Conservation (phyloP, 2,113 vertebrate genomes). For the Melanotaenia duboulayi region DNA sequence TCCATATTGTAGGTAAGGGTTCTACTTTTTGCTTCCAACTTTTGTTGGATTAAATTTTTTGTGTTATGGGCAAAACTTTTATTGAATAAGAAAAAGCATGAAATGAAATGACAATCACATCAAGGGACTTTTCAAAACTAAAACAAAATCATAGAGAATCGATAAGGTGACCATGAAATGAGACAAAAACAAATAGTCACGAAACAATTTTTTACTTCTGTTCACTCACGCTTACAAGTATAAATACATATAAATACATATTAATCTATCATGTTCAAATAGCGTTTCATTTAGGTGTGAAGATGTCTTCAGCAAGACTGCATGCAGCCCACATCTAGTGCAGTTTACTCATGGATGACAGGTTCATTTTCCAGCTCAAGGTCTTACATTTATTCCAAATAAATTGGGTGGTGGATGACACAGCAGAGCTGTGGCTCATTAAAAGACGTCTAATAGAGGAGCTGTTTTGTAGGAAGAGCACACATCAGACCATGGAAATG, state of each 20-base stretch:
- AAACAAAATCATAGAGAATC: constrained; percentile 41
- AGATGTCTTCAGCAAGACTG: constrained; percentile 60
- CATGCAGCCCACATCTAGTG: constrained; percentile 31
- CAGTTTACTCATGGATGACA: constrained; percentile 61
- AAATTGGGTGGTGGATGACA: constrained; percentile 56
- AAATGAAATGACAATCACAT: constrained; percentile 33
- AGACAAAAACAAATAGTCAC: constrained; percentile 15
- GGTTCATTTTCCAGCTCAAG: constrained; percentile 68
- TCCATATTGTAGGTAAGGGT: neutral
- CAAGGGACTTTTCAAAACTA: constrained; percentile 14
- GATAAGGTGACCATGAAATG: constrained; percentile 30
- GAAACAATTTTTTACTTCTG: neutral
- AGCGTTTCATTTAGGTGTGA: constrained; percentile 54
- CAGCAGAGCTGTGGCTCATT: constrained; percentile 52
- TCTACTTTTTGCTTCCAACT: neutral
- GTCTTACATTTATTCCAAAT: constrained; percentile 70
- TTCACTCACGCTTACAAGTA: constrained; percentile 16
- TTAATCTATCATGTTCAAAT: constrained; percentile 37
- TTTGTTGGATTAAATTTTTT: constrained; percentile 35
- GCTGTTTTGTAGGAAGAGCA: constrained; percentile 46
- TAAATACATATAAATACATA: constrained; percentile 32
- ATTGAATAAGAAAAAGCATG: constrained; percentile 25
- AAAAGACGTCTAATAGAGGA: constrained; percentile 47
- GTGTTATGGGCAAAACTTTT: neutral
- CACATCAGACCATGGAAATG: constrained; percentile 61